Base-by-base conservation (phyloP, 2,888 invertebrate species). In the Pogonocherus hispidulus region DNA sequence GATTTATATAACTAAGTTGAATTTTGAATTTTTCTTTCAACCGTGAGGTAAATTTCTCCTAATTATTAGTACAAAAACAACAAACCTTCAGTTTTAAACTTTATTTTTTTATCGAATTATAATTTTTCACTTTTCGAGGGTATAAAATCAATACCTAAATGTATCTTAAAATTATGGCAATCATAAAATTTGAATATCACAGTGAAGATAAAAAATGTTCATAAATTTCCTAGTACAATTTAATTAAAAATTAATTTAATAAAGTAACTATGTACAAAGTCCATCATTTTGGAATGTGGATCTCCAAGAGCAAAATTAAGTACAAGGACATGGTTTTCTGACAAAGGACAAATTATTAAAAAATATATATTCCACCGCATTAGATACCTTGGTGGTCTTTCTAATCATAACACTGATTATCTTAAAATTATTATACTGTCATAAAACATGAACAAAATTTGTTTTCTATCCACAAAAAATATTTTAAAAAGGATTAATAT, bases 181-280 rank as follows among this genome's bases (percentile, higher is more conserved):
- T 35, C 35, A 51, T 51, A 14, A 62, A 62, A 62, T 51, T 59
- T 62, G 37, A 51, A 62, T 62, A 62, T 62, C 62, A 62, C 62
- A 62, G 62, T 37, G 51, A 59, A 32, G 46, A 49, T 49, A 59
- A 59, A 35, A 47, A 19, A 35, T 47, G 14, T 27, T 18, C 49
- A 49, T 47, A 62, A 37, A 46, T 37, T 35, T 32, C 19, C n/a
- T n/a, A 37, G 16, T 54, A 35, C 8, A 23, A 35, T 5, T 35
- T 14, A n/a, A 41, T 41, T 14, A 41, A 41, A 41, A 41, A 41
- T 41, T 2, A 41, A 14, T 14, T 41, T 3, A 41, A n/a, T 32
- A 9, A 11, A 32, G 11, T 41, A 41, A 14, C 41, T 41, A 41
- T 41, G 14, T 41, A 41, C 41, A 41, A 2, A 16, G 41, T 41